Percentiles rank a stretch among this genome's conserved stretches.
phyloP scores from a whole-genome alignment of 2,888 invertebrate genomes.

The Copidosoma aretas region DNA sequence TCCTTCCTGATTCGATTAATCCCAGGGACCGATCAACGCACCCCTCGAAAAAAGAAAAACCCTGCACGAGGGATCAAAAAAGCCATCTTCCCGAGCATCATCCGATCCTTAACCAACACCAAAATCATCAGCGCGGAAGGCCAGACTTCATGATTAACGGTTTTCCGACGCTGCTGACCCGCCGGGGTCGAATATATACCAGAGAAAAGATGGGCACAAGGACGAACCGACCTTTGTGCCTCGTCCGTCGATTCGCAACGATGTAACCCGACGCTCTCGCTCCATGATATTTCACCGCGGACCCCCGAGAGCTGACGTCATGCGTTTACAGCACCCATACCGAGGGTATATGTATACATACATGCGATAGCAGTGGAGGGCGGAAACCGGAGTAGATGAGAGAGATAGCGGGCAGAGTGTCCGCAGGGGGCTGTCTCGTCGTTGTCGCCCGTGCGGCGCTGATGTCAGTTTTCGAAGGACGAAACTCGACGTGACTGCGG shows the following conservation, averaged over 20 bases:
- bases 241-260: too few species aligned
- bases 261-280: slow-evolving; percentile 29
- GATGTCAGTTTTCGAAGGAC: slow-evolving; percentile 9
- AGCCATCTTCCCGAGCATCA: too few species aligned
- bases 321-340: too few species aligned
- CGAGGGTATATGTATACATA: too few species aligned
- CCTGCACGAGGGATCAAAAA: too few species aligned
- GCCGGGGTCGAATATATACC: neutral
- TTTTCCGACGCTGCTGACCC: slow-evolving; percentile 22
- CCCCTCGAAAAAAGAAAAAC: too few species aligned
- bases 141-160: slow-evolving; percentile 28
- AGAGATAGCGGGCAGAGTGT: neutral
- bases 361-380: neutral
- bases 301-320: slow-evolving; percentile 12
- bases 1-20: too few species aligned
- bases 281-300: slow-evolving; percentile 16
- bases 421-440: neutral
- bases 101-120: too few species aligned
- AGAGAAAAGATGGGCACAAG: neutral
- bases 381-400: slow-evolving; percentile 16
- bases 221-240: slow-evolving; percentile 45
- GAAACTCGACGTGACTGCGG: slow-evolving; percentile 5
- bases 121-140: too few species aligned
- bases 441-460: neutral
- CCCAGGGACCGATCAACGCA: too few species aligned